Conservation (phyloP, 2,113 vertebrate genomes). For the Maccullochella peelii region DNA sequence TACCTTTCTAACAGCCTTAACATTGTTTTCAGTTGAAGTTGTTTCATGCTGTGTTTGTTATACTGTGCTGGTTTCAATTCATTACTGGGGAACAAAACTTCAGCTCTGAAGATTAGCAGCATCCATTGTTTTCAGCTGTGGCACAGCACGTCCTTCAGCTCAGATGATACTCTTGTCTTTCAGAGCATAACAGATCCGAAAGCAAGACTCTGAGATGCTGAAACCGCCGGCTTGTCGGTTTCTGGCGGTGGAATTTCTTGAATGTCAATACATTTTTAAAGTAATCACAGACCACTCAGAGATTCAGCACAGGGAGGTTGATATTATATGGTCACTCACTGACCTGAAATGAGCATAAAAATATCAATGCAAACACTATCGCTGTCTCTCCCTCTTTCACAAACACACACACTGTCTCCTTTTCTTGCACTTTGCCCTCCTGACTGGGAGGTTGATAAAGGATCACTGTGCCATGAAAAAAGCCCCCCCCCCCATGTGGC, state of each 20-base stretch:
- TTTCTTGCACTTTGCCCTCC: constrained; percentile 23
- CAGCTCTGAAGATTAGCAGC: constrained; percentile 33
- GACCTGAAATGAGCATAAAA: constrained; percentile 27
- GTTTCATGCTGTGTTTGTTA: constrained; percentile 8
- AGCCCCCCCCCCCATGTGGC: constrained; percentile 30
- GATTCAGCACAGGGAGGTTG: constrained; percentile 25
- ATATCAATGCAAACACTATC: background rate
- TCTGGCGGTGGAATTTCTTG: constrained; percentile 32
- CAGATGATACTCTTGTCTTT: constrained; percentile 37
- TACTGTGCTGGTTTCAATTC: constrained; percentile 14
- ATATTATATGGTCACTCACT: constrained; percentile 5
- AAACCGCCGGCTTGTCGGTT: background rate
- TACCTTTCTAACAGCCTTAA: background rate
- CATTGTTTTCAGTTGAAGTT: background rate
- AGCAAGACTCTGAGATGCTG: constrained; percentile 26
- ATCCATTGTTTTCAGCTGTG: constrained; percentile 46
- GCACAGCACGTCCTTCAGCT: constrained; percentile 44
- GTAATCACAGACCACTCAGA: constrained; percentile 49
- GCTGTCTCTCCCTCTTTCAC: background rate
- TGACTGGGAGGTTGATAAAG: constrained; percentile 42
- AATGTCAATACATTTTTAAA: constrained; percentile 52
- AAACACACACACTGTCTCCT: background rate
- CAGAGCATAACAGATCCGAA: constrained; percentile 31
- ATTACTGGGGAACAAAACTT: constrained; percentile 33
- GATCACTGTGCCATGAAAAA: background rate